Evolutionary conservation across 2,113 vertebrate genomes (phyloP).

Genomic region (Elaphurus davidianus): DNA sequence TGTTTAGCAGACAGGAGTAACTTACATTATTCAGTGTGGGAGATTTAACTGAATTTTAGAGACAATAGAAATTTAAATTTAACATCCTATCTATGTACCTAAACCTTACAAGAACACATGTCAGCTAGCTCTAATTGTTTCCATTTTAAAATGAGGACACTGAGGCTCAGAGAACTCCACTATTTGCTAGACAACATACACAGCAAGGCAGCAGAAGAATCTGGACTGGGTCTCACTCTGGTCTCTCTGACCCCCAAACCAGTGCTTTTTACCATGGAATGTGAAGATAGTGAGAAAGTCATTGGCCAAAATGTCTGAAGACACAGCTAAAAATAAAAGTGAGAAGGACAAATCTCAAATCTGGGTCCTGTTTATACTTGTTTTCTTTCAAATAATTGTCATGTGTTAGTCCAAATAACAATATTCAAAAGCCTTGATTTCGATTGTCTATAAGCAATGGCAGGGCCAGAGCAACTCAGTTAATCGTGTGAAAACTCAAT

Average conservation of each 20-base stretch:
- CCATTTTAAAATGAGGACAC: neutral
- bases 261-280: neutral
- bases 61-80: neutral
- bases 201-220: neutral
- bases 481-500: slow-evolving; percentile 20
- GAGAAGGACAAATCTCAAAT: neutral
- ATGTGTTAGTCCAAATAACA: neutral
- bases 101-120: neutral
- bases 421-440: neutral
- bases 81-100: neutral
- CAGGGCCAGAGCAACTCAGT: neutral
- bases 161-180: neutral
- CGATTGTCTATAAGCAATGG: neutral
- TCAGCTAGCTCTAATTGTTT: neutral
- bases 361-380: neutral
- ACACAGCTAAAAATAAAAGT: neutral
- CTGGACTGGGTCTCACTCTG: neutral
- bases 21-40: neutral
- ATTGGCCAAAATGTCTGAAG: neutral
- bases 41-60: neutral
- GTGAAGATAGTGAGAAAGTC: neutral
- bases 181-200: neutral
- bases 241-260: neutral
- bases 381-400: neutral
- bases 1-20: neutral